Evolutionary conservation across 2,797 vertebrate genomes (phyloP).

Genomic region (Galaxias olidus): DNA sequence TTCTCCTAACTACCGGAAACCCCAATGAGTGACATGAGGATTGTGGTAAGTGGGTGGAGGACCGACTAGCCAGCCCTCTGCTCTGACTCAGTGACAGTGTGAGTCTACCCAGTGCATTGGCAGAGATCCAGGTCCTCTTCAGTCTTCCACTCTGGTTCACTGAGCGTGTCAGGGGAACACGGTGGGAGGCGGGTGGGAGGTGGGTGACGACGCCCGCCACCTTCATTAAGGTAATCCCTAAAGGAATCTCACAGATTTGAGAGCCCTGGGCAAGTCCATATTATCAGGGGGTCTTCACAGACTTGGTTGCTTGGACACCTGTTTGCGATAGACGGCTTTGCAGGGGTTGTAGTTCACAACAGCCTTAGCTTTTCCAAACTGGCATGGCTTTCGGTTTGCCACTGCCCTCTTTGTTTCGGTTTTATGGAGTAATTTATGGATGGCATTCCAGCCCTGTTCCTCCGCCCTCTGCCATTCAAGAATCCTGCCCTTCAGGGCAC

Average conservation of each 20-base stretch:
- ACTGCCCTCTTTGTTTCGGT: background rate
- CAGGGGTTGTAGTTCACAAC: background rate
- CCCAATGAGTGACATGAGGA: too few species aligned
- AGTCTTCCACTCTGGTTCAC: conserved; percentile 15
- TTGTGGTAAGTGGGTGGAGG: too few species aligned
- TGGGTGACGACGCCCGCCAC: too few species aligned
- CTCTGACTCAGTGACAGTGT: conserved; percentile 48
- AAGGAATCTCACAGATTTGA: background rate
- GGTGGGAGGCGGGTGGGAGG: conserved; percentile 15
- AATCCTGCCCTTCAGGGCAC: conserved; percentile 30
- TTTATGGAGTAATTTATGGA: background rate
- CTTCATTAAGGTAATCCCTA: too few species aligned
- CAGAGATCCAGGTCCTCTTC: conserved; percentile 34
- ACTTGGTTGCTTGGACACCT: conserved; percentile 1
- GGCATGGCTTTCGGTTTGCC: too few species aligned
- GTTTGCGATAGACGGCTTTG: background rate
- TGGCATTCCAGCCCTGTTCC: background rate
- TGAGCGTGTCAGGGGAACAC: conserved; percentile 20
- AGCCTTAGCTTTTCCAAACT: background rate
- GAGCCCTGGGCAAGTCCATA: conserved; percentile 6
- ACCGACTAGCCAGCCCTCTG: conserved; percentile 16
- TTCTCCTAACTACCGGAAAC: too few species aligned
- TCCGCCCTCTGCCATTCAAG: conserved; percentile 25
- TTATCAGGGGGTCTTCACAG: conserved; percentile 7
- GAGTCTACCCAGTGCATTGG: conserved; percentile 38